A percentile compares a stretch with the other conserved stretches of the same genome.
phyloP scores from a whole-genome alignment of 1,140 invertebrate genomes.

The Paracyclopina nana region DNA sequence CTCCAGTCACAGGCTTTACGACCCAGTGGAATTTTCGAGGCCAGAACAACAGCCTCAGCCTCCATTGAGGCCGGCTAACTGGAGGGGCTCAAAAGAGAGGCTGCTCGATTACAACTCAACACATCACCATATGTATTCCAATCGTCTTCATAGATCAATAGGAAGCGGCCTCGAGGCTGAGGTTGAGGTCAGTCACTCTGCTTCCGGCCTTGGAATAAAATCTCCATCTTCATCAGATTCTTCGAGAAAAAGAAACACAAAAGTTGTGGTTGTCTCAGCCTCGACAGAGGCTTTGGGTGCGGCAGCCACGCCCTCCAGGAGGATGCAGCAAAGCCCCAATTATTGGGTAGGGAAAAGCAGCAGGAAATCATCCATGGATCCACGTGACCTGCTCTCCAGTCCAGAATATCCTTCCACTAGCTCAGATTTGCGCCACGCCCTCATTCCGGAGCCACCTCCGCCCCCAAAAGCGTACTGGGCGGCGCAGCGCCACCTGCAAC shows the following conservation, averaged over 20 bases:
- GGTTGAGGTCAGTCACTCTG: too few relatives aligned
- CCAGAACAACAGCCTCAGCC: background rate
- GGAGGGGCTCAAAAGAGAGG: background rate
- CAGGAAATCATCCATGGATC: background rate
- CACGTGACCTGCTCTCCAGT: background rate
- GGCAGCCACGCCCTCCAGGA: background rate
- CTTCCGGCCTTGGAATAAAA: background rate
- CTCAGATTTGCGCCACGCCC: background rate
- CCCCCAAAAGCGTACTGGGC: slow-evolving; percentile 6
- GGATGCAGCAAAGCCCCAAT: background rate
- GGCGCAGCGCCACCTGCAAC: too few relatives aligned
- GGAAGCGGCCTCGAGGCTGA: too few relatives aligned
- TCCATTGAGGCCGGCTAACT: background rate
- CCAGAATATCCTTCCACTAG: slow-evolving; percentile 5
- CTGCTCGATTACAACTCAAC: too few relatives aligned
- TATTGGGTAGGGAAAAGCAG: background rate
- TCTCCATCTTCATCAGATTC: slow-evolving; percentile 12
- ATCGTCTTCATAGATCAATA: too few relatives aligned
- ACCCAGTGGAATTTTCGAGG: background rate
- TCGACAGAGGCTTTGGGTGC: background rate
- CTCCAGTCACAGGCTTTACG: too few relatives aligned
- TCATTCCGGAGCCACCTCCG: slow-evolving; percentile 7
- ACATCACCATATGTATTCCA: background rate
- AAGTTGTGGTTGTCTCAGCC: background rate
- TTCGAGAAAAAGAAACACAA: background rate